Conservation (phyloP, 2,888 invertebrate genomes). For the Dicyrtomina minuta region DNA sequence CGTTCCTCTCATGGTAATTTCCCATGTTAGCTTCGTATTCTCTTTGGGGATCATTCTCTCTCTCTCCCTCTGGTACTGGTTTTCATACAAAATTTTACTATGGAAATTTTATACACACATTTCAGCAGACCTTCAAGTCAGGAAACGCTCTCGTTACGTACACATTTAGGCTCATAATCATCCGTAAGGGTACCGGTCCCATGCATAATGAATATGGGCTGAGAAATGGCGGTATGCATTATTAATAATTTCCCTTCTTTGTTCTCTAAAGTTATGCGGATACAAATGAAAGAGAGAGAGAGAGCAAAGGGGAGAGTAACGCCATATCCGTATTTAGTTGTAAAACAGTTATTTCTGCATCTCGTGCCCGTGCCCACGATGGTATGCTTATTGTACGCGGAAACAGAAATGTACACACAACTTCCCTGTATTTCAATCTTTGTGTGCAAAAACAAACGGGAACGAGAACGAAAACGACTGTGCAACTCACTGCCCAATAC, state of each 20-base stretch:
- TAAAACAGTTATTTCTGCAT: too few species aligned
- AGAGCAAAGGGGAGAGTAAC: too few species aligned
- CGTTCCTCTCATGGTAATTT: conserved; percentile 11
- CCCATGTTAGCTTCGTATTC: neutral
- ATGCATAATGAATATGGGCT: neutral
- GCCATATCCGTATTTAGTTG: too few species aligned
- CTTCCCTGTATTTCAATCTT: too few species aligned
- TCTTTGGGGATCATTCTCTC: neutral
- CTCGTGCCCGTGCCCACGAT: too few species aligned
- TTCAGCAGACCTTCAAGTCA: neutral
- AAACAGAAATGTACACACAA: too few species aligned
- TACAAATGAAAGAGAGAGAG: too few species aligned
- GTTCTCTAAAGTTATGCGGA: too few species aligned
- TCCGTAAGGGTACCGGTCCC: neutral
- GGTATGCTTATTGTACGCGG: too few species aligned
- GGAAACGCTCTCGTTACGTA: neutral
- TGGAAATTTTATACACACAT: neutral
- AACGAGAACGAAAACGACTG: too few species aligned
- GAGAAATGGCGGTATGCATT: neutral
- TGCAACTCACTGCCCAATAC: too few species aligned
- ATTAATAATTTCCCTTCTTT: conserved; percentile 2
- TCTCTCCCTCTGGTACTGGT: neutral
- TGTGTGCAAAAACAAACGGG: too few species aligned
- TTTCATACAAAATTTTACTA: neutral
- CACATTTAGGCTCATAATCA: neutral